These are phyloP conservation scores for Drosophila truncata DNA, from an alignment of 1,140 invertebrate species.

Conservation along the genomic window DNA sequence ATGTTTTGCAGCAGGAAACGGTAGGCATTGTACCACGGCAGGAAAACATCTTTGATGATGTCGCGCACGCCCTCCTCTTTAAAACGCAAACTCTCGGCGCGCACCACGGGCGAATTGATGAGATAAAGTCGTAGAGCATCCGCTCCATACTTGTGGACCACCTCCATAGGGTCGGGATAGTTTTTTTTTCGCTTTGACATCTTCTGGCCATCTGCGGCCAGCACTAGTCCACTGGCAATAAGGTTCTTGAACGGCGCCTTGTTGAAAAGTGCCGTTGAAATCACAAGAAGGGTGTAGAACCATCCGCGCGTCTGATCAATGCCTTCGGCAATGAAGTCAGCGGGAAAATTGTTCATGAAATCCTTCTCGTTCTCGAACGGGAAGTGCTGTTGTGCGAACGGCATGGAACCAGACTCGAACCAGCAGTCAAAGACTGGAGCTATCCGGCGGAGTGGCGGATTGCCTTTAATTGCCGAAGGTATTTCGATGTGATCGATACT, in stretches of 20 bases:
- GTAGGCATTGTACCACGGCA: slow-evolving; percentile 99
- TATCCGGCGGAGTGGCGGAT: slow-evolving; percentile 93
- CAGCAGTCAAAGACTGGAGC: slow-evolving; percentile 99
- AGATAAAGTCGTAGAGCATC: slow-evolving; percentile 98
- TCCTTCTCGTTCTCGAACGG: slow-evolving; percentile 97
- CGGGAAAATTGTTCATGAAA: slow-evolving; percentile 98
- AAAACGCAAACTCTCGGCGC: slow-evolving; percentile 98
- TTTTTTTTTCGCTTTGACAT: slow-evolving; percentile 99
- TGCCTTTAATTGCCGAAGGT: slow-evolving; percentile 93
- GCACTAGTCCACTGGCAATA: slow-evolving; percentile 97
- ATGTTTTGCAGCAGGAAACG: slow-evolving; percentile 97
- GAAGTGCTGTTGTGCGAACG: slow-evolving; percentile 98
- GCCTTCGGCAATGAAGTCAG: slow-evolving; percentile 99
- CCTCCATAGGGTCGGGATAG: slow-evolving; percentile 97
- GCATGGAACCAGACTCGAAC: slow-evolving; percentile 99
- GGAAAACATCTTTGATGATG: slow-evolving; percentile 98
- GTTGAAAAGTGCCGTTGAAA: slow-evolving; percentile 98
- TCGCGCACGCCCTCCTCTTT: slow-evolving; percentile 99
- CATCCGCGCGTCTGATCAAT: slow-evolving; percentile 99
- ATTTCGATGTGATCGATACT: slow-evolving; percentile 97
- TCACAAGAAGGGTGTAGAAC: slow-evolving; percentile 99
- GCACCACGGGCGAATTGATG: slow-evolving; percentile 99
- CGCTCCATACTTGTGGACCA: slow-evolving; percentile 97
- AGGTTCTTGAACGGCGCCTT: slow-evolving; percentile 99
- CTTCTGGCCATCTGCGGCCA: slow-evolving; percentile 98